A percentile compares a stretch with the other conserved stretches of the same genome.
phyloP scores from a whole-genome alignment of 2,888 invertebrate species.

The Parasteatoda lunata region DNA sequence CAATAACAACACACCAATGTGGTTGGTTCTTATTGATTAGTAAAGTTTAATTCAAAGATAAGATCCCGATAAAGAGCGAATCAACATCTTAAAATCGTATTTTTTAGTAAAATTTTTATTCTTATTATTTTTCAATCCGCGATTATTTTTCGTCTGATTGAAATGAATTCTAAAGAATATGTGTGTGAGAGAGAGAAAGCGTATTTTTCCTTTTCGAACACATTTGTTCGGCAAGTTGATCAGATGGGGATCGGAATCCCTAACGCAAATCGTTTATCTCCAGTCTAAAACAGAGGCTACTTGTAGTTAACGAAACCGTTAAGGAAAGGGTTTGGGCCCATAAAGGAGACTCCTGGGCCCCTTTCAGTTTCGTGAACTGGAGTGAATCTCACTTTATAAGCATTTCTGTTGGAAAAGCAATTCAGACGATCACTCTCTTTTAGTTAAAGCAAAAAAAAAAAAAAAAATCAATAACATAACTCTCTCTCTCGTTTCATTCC shows the following conservation, averaged over 20 bases:
- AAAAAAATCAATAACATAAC: background rate
- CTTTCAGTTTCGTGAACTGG: constrained; percentile 47
- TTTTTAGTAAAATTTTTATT: too few species aligned
- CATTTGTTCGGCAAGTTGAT: background rate
- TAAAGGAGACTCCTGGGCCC: constrained; percentile 55
- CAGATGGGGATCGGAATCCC: background rate
- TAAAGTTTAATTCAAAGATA: too few species aligned
- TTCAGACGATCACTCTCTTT: background rate
- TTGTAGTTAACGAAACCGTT: constrained; percentile 50
- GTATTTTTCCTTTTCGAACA: background rate
- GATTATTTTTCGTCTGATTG: too few species aligned
- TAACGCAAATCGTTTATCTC: constrained; percentile 1
- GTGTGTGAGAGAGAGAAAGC: background rate
- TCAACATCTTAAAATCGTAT: too few species aligned
- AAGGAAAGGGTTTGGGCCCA: constrained; percentile 31
- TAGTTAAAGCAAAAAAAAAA: background rate
- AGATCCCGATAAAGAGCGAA: too few species aligned
- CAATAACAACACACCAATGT: too few species aligned
- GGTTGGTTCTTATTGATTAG: too few species aligned
- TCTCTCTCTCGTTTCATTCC: too few species aligned
- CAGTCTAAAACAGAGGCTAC: constrained; percentile 14
- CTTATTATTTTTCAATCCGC: too few species aligned
- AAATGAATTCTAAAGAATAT: too few species aligned
- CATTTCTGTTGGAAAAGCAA: constrained; percentile 21
- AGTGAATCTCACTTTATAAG: constrained; percentile 38